Conservation (phyloP, 2,888 invertebrate genomes). For the Synanthedon myopaeformis region DNA sequence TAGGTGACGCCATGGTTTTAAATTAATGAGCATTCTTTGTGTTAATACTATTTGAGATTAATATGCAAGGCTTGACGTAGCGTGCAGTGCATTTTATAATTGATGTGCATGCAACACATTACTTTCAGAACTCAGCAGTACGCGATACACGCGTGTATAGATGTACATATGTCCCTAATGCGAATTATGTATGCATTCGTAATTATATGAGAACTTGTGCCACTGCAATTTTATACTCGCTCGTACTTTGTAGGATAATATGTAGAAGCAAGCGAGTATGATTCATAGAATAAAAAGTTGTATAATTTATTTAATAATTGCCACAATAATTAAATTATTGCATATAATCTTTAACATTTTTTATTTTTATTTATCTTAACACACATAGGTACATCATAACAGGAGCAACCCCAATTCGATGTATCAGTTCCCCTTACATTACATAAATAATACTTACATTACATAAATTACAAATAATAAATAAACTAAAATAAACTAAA, state of each 20-base stretch:
- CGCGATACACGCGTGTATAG: background rate
- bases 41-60: constrained; percentile 16
- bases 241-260: background rate
- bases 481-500: too few species aligned
- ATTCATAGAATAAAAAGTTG: background rate
- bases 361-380: too few species aligned
- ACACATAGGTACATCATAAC: too few species aligned
- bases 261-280: background rate
- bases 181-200: background rate
- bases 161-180: background rate
- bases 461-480: too few species aligned
- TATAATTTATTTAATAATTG: too few species aligned
- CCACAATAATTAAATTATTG: too few species aligned
- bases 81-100: constrained; percentile 3
- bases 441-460: too few species aligned
- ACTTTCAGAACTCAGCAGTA: background rate
- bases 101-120: background rate
- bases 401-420: too few species aligned
- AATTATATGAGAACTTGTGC: background rate
- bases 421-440: too few species aligned
- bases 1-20: background rate
- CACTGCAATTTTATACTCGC: background rate
- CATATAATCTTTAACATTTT: too few species aligned
- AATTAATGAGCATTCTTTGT: background rate
- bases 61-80: constrained; percentile 44